Evolutionary conservation across 2,797 vertebrate genomes (phyloP), one percentile per base, ranked within the genome.

Genomic region (Pseudochirops corinnae): DNA sequence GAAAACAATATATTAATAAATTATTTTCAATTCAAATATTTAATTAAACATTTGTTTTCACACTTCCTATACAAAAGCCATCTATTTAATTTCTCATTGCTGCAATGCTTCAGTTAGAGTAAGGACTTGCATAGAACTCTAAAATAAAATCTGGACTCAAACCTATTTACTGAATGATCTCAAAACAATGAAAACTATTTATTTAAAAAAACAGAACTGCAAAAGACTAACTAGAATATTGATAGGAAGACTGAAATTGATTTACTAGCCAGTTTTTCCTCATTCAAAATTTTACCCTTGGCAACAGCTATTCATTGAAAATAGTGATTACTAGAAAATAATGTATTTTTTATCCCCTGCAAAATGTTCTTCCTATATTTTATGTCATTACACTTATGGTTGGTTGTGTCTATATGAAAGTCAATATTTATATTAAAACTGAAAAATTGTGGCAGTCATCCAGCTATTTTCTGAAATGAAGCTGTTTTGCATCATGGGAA

Each of bases 151-250:
- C 74, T 46, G 21, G 9, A 46, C 26, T 24, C 18, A 24, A 82
- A 46, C 9, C 24, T 0, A 82, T 82, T 82, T 39, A 82, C n/a
- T 82, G 39, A 46, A 10, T 82, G 94, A 96, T 97, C 92, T 96
- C 95, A 97, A 97, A 98, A 60, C 91, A 97, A 95, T 82, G 46
- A 24, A 92, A 95, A 95, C 29, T 52, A 56, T 93, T 95, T 94
- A 94, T 94, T 96, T 52, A 94, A 97, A n/a, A 39, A 14, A 39
- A 31, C 10, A 62, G 33, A 46, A 82, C 74, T 82, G 94, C 94
- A 94, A 52, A 92, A 60, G 96, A 46, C 55, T 92, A 90, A 92
- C 55, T 67, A 5, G 31, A 91, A 95, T 94, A 39, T 82, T 21
- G 55, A 95, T 5, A 92, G 74, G 50, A 93, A 95, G 46, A 95